phyloP scores from a whole-genome alignment of 2,797 vertebrate genomes.

The Tokudaia muenninki region DNA sequence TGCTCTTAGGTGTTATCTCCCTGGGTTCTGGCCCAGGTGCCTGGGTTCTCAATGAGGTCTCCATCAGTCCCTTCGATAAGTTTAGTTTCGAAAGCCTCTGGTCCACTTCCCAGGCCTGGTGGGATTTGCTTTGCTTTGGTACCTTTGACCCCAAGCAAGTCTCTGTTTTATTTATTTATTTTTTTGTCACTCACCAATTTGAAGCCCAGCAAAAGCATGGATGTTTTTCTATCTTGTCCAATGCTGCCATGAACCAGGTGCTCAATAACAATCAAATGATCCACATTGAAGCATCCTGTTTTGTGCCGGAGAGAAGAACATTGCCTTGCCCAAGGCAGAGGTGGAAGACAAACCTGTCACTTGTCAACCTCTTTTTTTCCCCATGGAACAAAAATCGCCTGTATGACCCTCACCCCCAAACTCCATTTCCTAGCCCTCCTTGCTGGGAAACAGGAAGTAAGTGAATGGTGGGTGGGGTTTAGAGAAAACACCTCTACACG shows the following conservation, averaged over 20 bases:
- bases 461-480: background rate
- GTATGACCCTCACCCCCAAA: background rate
- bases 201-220: rapidly evolving
- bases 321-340: background rate
- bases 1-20: background rate
- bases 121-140: background rate
- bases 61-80: background rate
- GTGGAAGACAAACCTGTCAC: background rate
- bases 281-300: background rate
- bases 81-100: background rate
- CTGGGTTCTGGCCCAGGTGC: no score
- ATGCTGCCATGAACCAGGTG: no score
- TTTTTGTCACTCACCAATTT: background rate
- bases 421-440: background rate
- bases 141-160: background rate
- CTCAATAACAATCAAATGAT: background rate
- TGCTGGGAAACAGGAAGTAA: background rate
- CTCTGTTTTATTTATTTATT: background rate
- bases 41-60: background rate
- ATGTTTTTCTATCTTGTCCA: background rate
- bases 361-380: background rate
- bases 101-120: background rate
- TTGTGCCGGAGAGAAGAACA: background rate
- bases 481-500: background rate
- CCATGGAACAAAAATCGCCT: no score